Base-by-base conservation (phyloP, 2,113 vertebrate genomes). In the Ptychochromis oligacanthus region DNA sequence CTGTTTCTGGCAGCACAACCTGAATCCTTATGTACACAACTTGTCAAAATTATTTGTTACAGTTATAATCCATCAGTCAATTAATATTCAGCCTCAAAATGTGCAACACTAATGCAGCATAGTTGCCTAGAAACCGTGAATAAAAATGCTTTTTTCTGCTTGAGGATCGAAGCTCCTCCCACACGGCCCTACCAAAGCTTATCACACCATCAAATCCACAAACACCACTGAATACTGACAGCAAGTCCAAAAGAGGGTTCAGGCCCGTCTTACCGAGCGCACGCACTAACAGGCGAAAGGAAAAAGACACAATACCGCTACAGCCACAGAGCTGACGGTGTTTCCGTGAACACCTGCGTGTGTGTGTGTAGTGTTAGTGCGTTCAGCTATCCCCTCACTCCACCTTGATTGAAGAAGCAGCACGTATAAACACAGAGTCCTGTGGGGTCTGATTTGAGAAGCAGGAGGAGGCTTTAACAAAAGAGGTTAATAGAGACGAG, bases 381-480 rank as follows among this genome's bases (percentile, higher is more conserved):
- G 55, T 28, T 55, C 72, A 57, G 84, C 77, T 82, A 36, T 65
- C 78, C 72, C 34, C 81, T 79, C 61, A 31, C 70, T 81, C 79
- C 4, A 64, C 55, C 78, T 80, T 90, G 88, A 93, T 90, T 94
- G 92, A 94, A 92, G 92, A 90, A 88, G 78, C 84, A 89, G 87
- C 77, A 56, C 2, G 84, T 88, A 90, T n/a, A 92, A 88, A 91
- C 83, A 83, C 80, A 77, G 74, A 87, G 85, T 74, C 90, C 77
- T 75, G 79, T 49, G 79, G 87, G 87, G 75, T 74, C 80, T 64
- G 90, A 93, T 89, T 75, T 91, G 83, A 90, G 92, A 91, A 90
- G 83, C 80, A 62, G 74, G 85, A 86, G 81, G 74, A 78, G 82
- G 52, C 60, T 76, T 86, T 72, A 75, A 76, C 83, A 81, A 88